These are phyloP conservation scores for Lanius collurio DNA, from an alignment of 2,113 vertebrate species.

Conservation along the genomic window DNA sequence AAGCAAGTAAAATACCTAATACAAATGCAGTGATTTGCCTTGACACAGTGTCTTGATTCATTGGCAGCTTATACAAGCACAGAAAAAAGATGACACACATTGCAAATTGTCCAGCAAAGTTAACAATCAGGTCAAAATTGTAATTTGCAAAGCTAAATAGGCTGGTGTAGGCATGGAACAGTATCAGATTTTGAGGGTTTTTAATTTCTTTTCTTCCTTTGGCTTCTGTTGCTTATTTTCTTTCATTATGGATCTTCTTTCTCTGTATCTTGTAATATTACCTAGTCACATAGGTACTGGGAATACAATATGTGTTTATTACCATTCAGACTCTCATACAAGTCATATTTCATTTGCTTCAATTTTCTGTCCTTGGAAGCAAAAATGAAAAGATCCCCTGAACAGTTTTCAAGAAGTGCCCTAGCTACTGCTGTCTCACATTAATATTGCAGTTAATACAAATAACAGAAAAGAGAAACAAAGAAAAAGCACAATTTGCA, in stretches of 20 bases:
- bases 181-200: background rate
- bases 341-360: background rate
- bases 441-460: background rate
- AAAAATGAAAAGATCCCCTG: background rate
- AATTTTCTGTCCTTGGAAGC: background rate
- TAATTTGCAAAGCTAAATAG: conserved; percentile 30
- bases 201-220: background rate
- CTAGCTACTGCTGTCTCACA: background rate
- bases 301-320: background rate
- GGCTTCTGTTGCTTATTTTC: background rate
- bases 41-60: conserved; percentile 12
- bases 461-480: background rate
- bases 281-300: background rate
- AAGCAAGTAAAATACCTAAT: conserved; percentile 3
- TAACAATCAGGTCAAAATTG: background rate
- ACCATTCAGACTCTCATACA: background rate
- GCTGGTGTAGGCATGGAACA: background rate
- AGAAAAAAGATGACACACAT: background rate
- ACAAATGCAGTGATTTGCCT: conserved; percentile 18
- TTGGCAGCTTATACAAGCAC: background rate
- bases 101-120: background rate
- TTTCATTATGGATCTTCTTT: background rate
- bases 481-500: background rate
- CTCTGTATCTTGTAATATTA: background rate
- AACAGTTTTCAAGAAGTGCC: background rate